These are phyloP conservation scores for Cryptoprocta ferox DNA, from an alignment of 2,797 vertebrate genomes.

Conservation along the genomic window DNA sequence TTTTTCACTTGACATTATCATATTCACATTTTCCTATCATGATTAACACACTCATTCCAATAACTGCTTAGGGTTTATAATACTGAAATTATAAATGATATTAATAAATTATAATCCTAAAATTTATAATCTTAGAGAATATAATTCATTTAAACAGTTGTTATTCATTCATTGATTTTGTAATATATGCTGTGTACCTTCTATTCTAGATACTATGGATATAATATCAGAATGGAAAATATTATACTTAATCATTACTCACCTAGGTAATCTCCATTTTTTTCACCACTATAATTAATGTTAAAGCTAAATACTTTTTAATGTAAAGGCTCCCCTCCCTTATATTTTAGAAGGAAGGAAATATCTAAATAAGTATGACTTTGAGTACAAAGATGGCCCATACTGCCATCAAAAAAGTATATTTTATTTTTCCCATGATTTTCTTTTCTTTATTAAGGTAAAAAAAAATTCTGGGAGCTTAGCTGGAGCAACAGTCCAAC, in stretches of 20 bases:
- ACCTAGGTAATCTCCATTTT: neutral
- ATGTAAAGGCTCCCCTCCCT: neutral
- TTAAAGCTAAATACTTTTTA: neutral
- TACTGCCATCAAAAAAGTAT: neutral
- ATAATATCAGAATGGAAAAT: neutral
- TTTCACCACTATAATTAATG: neutral
- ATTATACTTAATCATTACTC: neutral
- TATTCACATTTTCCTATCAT: constrained; percentile 19
- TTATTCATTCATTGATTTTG: constrained; percentile 18
- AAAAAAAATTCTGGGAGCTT: neutral
- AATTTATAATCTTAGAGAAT: neutral
- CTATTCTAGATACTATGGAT: neutral
- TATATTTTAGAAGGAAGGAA: constrained; percentile 15
- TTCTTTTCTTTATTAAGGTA: neutral
- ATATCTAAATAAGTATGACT: neutral
- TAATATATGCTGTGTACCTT: neutral
- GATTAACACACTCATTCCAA: constrained; percentile 18
- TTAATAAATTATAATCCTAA: neutral
- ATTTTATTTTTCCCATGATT: neutral
- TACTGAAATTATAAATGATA: neutral
- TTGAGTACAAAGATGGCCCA: neutral
- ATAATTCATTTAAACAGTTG: neutral
- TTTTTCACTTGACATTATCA: neutral
- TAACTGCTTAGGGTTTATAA: neutral
- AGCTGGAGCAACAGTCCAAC: neutral